A percentile compares a stretch with the other conserved stretches of the same genome.
Evolutionary conservation across 2,797 vertebrate genomes (phyloP).

Genomic region (Phataginus tricuspis): DNA sequence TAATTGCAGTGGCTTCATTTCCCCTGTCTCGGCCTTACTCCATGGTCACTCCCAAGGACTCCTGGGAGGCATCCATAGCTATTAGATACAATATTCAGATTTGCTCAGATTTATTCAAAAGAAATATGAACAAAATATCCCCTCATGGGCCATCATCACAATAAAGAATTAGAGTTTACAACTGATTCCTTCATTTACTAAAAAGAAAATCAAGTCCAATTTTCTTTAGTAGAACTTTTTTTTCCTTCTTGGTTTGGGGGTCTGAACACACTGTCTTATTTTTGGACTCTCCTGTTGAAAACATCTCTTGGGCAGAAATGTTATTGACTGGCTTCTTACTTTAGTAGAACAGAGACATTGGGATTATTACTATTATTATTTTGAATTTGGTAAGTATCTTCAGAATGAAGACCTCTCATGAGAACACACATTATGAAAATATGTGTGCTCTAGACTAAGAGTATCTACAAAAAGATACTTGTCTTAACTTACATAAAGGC

Average conservation of each 20-base stretch:
- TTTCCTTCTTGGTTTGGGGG: background rate
- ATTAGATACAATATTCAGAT: background rate
- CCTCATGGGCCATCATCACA: background rate
- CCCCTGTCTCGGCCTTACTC: background rate
- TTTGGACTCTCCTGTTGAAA: background rate
- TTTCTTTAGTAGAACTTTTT: background rate
- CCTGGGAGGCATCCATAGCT: background rate
- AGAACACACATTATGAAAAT: background rate
- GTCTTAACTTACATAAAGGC: background rate
- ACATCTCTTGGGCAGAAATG: background rate
- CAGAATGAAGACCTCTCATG: background rate
- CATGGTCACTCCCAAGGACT: background rate
- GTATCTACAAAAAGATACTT: background rate
- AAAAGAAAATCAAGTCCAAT: background rate
- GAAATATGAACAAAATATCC: background rate
- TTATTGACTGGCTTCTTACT: background rate
- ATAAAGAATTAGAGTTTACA: background rate
- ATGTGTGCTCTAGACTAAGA: background rate
- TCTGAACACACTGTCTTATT: background rate
- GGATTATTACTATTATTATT: background rate
- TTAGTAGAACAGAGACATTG: background rate
- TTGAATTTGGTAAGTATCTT: conserved; percentile 25
- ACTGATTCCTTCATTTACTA: background rate
- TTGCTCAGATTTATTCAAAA: background rate
- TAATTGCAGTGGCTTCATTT: background rate